Conservation (phyloP, 2,113 vertebrate species). For the Acanthisitta chloris region DNA sequence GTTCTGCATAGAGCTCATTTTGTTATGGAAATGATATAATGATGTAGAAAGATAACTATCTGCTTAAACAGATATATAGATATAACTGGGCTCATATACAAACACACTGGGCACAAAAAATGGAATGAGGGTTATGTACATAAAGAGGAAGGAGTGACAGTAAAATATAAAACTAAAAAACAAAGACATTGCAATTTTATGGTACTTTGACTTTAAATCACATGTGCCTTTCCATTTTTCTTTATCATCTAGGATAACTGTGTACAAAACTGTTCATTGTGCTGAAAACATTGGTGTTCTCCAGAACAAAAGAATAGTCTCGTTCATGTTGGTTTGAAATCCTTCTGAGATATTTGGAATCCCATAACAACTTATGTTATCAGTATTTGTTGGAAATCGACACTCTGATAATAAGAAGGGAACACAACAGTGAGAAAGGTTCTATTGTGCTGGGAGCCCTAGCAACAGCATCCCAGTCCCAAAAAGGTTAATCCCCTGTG, state of each 20-base stretch:
- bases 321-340: not conserved
- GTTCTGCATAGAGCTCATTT: not conserved
- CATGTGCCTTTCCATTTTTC: not conserved
- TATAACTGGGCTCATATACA: not conserved
- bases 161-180: not conserved
- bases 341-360: not conserved
- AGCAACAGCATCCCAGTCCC: not conserved
- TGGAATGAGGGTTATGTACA: rapidly evolving
- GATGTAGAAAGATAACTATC: not conserved
- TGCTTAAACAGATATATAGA: not conserved
- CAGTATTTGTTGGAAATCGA: not conserved
- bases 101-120: not conserved
- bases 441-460: not conserved
- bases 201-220: not conserved
- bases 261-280: not conserved
- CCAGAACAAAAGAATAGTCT: not conserved
- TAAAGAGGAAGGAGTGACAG: not conserved
- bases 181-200: not conserved
- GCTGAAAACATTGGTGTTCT: not conserved
- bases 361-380: not conserved
- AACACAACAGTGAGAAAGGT: not conserved
- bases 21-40: not conserved
- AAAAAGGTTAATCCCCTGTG: not conserved
- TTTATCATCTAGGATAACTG: not conserved
- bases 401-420: not conserved